These are phyloP conservation scores for Paraplagusia blochii DNA, from an alignment of 2,113 vertebrate species.

Conservation along the genomic window DNA sequence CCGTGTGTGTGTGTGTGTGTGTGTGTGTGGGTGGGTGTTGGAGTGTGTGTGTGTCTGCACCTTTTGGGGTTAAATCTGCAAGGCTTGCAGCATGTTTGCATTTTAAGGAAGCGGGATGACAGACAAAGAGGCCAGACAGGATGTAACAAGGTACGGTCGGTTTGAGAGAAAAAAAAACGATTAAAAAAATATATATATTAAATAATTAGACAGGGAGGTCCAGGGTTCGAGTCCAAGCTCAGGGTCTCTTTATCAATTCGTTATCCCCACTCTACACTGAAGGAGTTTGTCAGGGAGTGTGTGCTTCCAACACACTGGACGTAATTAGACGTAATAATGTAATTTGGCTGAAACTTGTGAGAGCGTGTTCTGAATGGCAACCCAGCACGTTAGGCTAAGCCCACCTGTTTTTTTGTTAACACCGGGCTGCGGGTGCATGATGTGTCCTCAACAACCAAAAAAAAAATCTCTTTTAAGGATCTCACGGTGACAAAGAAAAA, in stretches of 20 bases:
- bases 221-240: constrained; percentile 19
- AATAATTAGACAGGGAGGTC: constrained; percentile 10
- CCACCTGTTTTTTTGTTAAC: constrained; percentile 66
- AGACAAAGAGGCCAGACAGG: constrained; percentile 69
- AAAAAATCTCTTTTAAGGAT: no score
- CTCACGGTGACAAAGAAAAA: no score
- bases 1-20: constrained; percentile 2
- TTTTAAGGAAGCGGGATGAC: constrained; percentile 63
- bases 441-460: constrained; percentile 38
- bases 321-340: constrained; percentile 76
- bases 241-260: neutral
- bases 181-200: constrained; percentile 4
- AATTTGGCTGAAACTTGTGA: constrained; percentile 74
- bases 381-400: constrained; percentile 70
- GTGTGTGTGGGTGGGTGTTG: constrained; percentile 1
- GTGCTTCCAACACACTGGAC: constrained; percentile 54
- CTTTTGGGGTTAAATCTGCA: constrained; percentile 63
- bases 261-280: neutral
- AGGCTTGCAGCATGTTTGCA: constrained; percentile 69
- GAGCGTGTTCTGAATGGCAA: constrained; percentile 69
- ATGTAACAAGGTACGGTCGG: constrained; percentile 62
- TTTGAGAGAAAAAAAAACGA: constrained; percentile 23
- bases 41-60: constrained; percentile 35
- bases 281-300: constrained; percentile 9
- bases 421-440: constrained; percentile 59